phyloP scores from a whole-genome alignment of 2,888 invertebrate genomes.

The Eristalis pertinax region DNA sequence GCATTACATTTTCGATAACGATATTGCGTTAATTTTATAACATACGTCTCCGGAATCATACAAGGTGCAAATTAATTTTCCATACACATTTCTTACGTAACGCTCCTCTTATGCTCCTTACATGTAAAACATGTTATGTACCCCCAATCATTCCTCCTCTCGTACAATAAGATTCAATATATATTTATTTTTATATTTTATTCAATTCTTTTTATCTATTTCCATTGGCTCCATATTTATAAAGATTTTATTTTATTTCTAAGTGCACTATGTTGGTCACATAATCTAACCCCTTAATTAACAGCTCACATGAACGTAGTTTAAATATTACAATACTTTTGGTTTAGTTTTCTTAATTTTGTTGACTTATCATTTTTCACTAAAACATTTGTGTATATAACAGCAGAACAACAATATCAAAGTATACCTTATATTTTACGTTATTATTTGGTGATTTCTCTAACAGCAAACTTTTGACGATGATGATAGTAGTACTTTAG shows the following conservation, averaged over 20 bases:
- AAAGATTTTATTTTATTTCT: slow-evolving; percentile 43
- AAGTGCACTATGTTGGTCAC: slow-evolving; percentile 63
- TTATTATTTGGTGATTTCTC: slow-evolving; percentile 67
- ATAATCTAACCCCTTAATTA: slow-evolving; percentile 58
- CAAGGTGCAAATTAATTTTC: too few relatives aligned
- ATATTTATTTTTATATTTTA: slow-evolving; percentile 25
- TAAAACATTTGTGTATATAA: slow-evolving; percentile 61
- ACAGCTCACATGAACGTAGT: slow-evolving; percentile 64
- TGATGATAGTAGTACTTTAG: slow-evolving; percentile 70
- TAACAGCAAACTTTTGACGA: slow-evolving; percentile 61
- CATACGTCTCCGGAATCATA: too few relatives aligned
- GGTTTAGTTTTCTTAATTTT: slow-evolving; percentile 55
- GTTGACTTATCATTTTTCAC: slow-evolving; percentile 55
- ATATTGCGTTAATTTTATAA: too few relatives aligned
- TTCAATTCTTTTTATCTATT: slow-evolving; percentile 33
- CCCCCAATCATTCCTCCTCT: background rate
- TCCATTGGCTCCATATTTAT: slow-evolving; percentile 66
- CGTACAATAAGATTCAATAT: slow-evolving; percentile 44
- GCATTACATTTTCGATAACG: too few relatives aligned
- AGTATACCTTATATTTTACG: slow-evolving; percentile 59
- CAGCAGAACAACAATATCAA: slow-evolving; percentile 53
- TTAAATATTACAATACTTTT: slow-evolving; percentile 50
- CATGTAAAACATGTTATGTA: background rate
- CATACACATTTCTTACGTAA: background rate
- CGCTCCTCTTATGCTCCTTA: background rate